phyloP scores from a whole-genome alignment of 2,888 invertebrate species.

The Cataglyphis albicans region DNA sequence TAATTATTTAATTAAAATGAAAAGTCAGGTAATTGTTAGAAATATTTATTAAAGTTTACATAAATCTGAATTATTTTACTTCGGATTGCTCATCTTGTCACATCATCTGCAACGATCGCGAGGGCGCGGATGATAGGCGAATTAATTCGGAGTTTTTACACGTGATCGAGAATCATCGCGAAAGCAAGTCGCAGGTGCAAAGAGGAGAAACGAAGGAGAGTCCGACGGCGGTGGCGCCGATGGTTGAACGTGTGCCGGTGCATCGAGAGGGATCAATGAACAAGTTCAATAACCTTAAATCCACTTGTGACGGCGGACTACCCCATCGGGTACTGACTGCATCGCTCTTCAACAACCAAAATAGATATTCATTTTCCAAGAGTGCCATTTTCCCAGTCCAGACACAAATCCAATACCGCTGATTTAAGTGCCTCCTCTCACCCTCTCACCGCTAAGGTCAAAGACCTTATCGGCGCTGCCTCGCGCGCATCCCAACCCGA shows the following conservation, averaged over 20 bases:
- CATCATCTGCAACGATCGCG: background rate
- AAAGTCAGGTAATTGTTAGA: background rate
- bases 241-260: slow-evolving; percentile 68
- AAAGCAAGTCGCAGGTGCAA: slow-evolving; percentile 15
- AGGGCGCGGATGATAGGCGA: background rate
- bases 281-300: slow-evolving; percentile 85
- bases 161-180: slow-evolving; percentile 6
- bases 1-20: background rate
- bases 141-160: slow-evolving; percentile 62
- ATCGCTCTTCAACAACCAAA: slow-evolving; percentile 79
- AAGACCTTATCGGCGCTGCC: slow-evolving; percentile 58
- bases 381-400: slow-evolving; percentile 75
- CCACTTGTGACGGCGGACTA: slow-evolving; percentile 80
- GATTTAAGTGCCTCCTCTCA: slow-evolving; percentile 67
- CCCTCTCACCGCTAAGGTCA: slow-evolving; percentile 57
- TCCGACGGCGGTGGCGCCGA: slow-evolving; percentile 57
- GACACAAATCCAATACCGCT: slow-evolving; percentile 75
- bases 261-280: slow-evolving; percentile 82
- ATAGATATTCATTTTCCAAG: slow-evolving; percentile 80
- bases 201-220: slow-evolving; percentile 35
- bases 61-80: background rate
- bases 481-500: slow-evolving; percentile 4
- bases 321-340: slow-evolving; percentile 75
- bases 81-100: background rate
- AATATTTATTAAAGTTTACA: background rate